Evolutionary conservation across 2,888 invertebrate genomes (phyloP).

Genomic region (Neoitamus cyanurus): DNA sequence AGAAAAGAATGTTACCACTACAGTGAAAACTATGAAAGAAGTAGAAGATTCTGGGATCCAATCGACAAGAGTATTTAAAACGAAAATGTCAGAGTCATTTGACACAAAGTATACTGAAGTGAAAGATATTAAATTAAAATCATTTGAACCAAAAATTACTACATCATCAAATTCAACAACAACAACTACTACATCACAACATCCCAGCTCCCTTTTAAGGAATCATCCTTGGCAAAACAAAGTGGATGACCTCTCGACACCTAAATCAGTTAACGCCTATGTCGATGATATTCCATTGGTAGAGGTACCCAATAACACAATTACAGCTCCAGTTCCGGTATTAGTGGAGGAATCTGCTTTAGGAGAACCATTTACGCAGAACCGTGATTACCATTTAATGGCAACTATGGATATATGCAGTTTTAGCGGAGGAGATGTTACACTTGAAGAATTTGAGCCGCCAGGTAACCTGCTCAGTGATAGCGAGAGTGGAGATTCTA

Average conservation of each 20-base stretch:
- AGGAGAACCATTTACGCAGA: not conserved
- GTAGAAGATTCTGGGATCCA: not conserved
- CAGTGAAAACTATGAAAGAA: not conserved
- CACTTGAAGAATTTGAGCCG: not conserved
- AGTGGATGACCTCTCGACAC: not conserved
- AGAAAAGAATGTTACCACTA: slow-evolving; percentile 30
- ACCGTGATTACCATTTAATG: slow-evolving; percentile 20
- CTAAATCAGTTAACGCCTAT: not conserved
- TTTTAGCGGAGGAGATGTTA: not conserved
- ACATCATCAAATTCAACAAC: no score
- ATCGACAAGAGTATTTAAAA: not conserved
- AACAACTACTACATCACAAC: no score
- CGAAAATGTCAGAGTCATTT: not conserved
- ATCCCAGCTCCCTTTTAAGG: no score
- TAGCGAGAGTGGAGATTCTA: not conserved
- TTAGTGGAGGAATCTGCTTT: not conserved
- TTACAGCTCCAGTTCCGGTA: not conserved
- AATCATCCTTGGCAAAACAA: not conserved
- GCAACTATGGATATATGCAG: slow-evolving; percentile 28
- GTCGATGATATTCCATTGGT: not conserved
- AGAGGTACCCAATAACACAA: not conserved
- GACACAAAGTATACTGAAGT: not conserved
- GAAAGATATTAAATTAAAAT: not conserved
- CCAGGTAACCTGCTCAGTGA: not conserved
- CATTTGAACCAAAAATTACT: not conserved